Base-by-base conservation (phyloP, 2,797 vertebrate species). In the Toxotes lorentzi region DNA sequence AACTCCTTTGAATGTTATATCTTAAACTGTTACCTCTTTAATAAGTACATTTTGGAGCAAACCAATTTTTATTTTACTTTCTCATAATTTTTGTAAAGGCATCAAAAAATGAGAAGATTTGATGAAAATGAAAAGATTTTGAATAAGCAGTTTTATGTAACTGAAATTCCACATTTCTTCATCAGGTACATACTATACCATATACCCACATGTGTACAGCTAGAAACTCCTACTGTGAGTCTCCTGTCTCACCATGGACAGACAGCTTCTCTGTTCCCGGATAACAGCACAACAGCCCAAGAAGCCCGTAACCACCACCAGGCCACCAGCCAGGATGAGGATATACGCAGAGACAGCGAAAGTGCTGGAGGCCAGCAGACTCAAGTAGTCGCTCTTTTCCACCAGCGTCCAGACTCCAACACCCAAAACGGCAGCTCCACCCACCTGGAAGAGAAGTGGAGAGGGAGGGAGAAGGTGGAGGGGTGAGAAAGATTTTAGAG, bases 401-500 rank as follows among this genome's bases (percentile, higher is more conserved):
- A 95, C 81, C 81, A 97, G 90, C 0, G 96, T 97, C 97, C 97
- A 97, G 60, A 96, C 56, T n/a, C 97, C 97, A 43, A 97, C 95
- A 0, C 95, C 95, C 88, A 96, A 86, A 70, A 97, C 96, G 0
- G 94, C 95, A 1, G 91, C 95, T 16, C 97, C 97, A 0, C 95
- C 96, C 63, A 96, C 91, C 96, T 98, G 89, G 10, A 38, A 85
- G 24, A 82, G 30, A 81, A 35, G 67, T 23, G 21, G 13, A 78
- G 27, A 64, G 32, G 32, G 11, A 51, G 40, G 24, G 35, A 45
- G 5, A 41, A 53, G 34, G 19, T 3, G 45, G 53, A 35, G 32
- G 56, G 21, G 59, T 70, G 3, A 38, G 34, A 35, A 14, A 24
- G 4, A 53, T 1, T 30, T 50, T 17, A 40, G 17, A n/a, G 10